These are phyloP conservation scores for Tyria jacobaeae DNA, from an alignment of 2,888 invertebrate species.

Conservation along the genomic window DNA sequence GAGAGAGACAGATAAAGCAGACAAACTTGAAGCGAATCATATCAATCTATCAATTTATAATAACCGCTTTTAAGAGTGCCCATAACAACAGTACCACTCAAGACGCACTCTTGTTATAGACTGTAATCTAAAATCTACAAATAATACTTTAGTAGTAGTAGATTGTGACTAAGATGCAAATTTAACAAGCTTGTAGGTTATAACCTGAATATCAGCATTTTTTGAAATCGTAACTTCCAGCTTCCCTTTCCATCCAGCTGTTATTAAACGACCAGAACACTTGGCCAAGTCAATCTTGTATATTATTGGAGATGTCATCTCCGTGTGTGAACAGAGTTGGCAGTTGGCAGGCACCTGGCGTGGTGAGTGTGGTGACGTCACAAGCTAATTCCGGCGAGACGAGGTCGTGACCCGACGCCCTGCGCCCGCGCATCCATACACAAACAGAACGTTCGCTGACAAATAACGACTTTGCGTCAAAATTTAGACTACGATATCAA, in stretches of 20 bases:
- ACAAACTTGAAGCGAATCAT: too few species aligned
- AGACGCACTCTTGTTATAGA: too few species aligned
- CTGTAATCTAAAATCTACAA: too few species aligned
- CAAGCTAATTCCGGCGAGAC: conserved; percentile 74
- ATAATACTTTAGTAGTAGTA: too few species aligned
- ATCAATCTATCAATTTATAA: too few species aligned
- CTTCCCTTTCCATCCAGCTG: too few species aligned
- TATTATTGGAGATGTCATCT: conserved; percentile 54
- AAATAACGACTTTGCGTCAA: conserved; percentile 13
- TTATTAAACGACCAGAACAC: conserved; percentile 4
- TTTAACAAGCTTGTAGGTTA: too few species aligned
- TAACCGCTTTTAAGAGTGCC: too few species aligned
- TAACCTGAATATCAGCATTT: too few species aligned
- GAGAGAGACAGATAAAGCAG: too few species aligned
- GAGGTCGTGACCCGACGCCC: conserved; percentile 83
- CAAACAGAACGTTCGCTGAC: conserved; percentile 5
- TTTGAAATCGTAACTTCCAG: not conserved
- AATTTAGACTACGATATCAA: not conserved
- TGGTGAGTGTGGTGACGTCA: conserved; percentile 61
- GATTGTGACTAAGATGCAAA: too few species aligned
- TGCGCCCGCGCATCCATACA: conserved; percentile 57
- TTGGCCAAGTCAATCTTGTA: conserved; percentile 17
- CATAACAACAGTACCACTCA: too few species aligned
- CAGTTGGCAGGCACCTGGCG: conserved; percentile 71
- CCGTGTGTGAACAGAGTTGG: conserved; percentile 51